Conservation (phyloP, 2,888 invertebrate genomes). For the Yponomeuta plumbellus region DNA sequence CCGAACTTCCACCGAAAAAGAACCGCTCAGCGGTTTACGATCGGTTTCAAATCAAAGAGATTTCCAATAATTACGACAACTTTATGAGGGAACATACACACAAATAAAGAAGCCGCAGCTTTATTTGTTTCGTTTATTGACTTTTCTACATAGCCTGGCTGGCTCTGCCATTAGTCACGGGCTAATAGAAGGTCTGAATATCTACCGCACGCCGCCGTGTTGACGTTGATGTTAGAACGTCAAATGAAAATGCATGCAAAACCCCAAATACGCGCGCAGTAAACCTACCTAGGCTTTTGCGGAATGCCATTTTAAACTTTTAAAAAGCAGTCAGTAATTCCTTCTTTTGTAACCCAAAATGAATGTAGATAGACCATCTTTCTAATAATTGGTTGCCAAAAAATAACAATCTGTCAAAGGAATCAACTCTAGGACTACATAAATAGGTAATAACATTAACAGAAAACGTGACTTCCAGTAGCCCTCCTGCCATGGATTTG, state of each 20-base stretch:
- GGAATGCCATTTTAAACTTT: not conserved
- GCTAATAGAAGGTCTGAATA: conserved; percentile 10
- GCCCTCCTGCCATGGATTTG: not conserved
- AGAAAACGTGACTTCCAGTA: not conserved
- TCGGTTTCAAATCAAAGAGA: conserved; percentile 9
- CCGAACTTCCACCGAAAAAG: conserved; percentile 8
- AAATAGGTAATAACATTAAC: not conserved
- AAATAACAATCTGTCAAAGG: not conserved
- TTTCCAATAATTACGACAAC: not conserved
- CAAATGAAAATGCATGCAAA: conserved; percentile 15
- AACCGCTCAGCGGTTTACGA: conserved; percentile 6
- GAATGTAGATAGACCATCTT: not conserved
- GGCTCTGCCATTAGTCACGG: not conserved
- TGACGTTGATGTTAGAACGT: conserved; percentile 4
- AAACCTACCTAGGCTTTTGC: conserved; percentile 7
- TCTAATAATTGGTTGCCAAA: not conserved
- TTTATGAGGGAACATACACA: conserved; percentile 4
- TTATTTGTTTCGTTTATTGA: conserved; percentile 2
- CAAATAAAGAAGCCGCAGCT: conserved; percentile 6
- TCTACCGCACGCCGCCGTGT: not conserved
- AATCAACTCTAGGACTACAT: not conserved
- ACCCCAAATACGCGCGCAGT: conserved; percentile 6
- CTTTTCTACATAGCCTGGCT: not conserved
- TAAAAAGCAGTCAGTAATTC: too few species aligned
- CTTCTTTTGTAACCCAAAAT: too few species aligned